Percentiles rank a stretch among this genome's conserved stretches.
Evolutionary conservation across 2,113 vertebrate genomes (phyloP).

Genomic region (Syrmaticus mikado): DNA sequence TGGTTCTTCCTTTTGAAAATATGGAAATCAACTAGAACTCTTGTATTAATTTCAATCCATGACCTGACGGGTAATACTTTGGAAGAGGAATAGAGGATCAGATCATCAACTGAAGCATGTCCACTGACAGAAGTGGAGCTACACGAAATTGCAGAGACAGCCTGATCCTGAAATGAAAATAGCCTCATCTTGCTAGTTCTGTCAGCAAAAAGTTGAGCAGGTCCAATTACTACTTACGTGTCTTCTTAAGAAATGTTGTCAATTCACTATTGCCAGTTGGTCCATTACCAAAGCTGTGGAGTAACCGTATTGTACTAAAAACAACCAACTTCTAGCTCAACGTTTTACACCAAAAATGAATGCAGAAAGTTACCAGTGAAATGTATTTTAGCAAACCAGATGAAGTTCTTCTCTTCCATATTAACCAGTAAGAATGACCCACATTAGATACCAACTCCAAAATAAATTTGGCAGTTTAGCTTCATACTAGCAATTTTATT

Average conservation of each 20-base stretch:
- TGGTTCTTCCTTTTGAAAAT: conserved; percentile 49
- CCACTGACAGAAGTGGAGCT: background rate
- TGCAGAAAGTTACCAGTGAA: background rate
- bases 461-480: conserved; percentile 31
- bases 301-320: background rate
- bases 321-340: background rate
- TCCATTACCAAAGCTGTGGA: background rate
- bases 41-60: conserved; percentile 14
- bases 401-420: background rate
- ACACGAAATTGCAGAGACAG: background rate
- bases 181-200: background rate
- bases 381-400: background rate
- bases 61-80: conserved; percentile 30
- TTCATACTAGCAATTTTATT: conserved; percentile 58
- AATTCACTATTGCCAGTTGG: background rate
- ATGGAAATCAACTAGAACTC: conserved; percentile 24
- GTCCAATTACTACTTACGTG: background rate
- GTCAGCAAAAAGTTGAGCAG: background rate
- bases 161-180: conserved; percentile 28
- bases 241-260: background rate
- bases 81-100: conserved; percentile 49
- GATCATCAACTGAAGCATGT: background rate
- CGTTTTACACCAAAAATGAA: background rate
- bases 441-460: background rate
- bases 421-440: background rate